Conservation (phyloP, 2,113 vertebrate species). For the Halcyon senegalensis region DNA sequence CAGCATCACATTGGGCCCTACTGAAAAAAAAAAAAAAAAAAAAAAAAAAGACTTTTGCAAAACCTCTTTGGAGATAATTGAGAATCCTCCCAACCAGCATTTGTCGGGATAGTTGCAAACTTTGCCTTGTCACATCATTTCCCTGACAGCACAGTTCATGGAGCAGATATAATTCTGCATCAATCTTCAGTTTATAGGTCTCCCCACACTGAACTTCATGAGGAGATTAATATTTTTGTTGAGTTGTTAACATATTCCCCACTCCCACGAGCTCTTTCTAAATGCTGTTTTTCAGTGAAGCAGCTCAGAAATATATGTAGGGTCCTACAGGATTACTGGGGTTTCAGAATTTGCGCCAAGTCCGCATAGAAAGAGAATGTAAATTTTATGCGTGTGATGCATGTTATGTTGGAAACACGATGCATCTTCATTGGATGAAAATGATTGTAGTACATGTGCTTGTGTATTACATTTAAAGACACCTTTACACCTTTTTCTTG, state of each 20-base stretch:
- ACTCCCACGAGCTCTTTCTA: neutral
- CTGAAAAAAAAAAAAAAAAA: neutral
- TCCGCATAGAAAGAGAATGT: constrained; percentile 27
- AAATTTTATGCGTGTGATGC: constrained; percentile 32
- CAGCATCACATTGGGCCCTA: neutral
- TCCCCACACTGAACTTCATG: neutral
- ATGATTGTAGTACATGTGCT: neutral
- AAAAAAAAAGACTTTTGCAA: neutral
- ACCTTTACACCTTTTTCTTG: neutral
- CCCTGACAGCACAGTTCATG: neutral
- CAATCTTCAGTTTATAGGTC: neutral
- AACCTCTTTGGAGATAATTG: neutral
- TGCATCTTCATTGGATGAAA: constrained; percentile 36
- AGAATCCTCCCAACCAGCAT: neutral
- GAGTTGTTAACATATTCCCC: neutral
- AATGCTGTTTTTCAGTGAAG: neutral
- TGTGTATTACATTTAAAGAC: neutral
- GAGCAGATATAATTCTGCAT: neutral
- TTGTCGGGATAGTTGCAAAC: neutral
- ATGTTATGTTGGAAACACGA: constrained; percentile 45
- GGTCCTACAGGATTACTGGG: neutral
- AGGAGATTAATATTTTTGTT: constrained; percentile 15
- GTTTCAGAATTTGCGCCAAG: neutral
- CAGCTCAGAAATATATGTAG: neutral
- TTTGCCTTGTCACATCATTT: neutral